Base-by-base conservation (phyloP, 2,888 invertebrate species). In the Argyra leucocephala region DNA sequence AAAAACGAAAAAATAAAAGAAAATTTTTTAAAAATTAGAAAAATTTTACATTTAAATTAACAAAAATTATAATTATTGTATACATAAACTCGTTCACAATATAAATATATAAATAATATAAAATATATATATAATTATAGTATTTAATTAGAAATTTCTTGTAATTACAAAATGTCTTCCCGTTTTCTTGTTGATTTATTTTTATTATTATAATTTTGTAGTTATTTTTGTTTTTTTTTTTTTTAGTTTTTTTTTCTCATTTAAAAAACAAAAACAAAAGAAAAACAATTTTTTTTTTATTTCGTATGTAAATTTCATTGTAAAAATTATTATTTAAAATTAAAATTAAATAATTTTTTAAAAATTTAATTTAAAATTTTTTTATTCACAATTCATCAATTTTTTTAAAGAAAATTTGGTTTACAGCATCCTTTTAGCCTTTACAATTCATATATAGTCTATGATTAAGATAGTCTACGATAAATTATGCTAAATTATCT, bases 271-370 rank as follows among this genome's bases (percentile, higher is more conserved):
- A 31, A 31, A 31, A 31, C 12, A 10, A 31, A 7, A 26, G 26
- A 31, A 31, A 31, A 31, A 31, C 7, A 31, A 31, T 6, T 31
- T 31, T 10, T 31, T 31, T 10, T 31, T 2, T 12, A 12, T 48
- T 18, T 48, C 5, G 15, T 48, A 48, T 48, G 48, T 48, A 48
- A 48, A 48, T 48, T 48, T 48, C 15, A 48, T 48, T 48, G 48
- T 48, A 48, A 48, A 48, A 48, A 48, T 48, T 48, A 48, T 48
- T 48, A 48, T 48, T 48, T 48, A 48, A 48, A 48, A 18, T 15
- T n/a, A 12, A 48, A 48, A 48, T 48, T 48, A 48, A 48, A 48
- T 48, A 48, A 48, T 48, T 48, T 48, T n/a, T 48, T 48, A 48
- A 48, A 48, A 48, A 48, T 48, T 48, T 18, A 48, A 18, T 12